Evolutionary conservation across 2,888 invertebrate species (phyloP), one percentile per base, ranked within the genome.

Genomic region (Eristalis arbustorum): DNA sequence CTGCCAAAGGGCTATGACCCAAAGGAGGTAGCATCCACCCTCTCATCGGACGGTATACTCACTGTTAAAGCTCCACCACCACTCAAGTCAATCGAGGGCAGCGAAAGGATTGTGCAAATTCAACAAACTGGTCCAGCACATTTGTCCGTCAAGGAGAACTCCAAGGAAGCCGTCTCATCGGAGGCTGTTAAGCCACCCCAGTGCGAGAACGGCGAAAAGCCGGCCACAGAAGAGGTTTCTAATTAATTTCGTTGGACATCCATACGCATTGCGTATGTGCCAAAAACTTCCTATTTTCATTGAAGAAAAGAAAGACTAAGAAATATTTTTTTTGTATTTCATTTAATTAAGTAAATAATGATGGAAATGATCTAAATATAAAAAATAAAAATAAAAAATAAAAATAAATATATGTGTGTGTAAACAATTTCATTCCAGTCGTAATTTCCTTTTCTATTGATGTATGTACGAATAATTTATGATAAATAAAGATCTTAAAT

Each of bases 1-100:
- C 92, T 96, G n/a, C 96, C 96, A 4, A 92, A 94, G 59, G 95
- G 94, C 59, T 95, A 95, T 89, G 96, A 97, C 80, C 94, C 95
- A 3, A 94, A 95, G 5, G 95, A 96, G 89, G 94, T 98, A 3
- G 94, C 95, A 74, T 97, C 97, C 78, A 95, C 95, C 4, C 93
- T 98, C 37, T 97, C 97, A 8, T 96, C 96, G 0, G 97, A 97
- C 90, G 97, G 97, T 1, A 95, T 97, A 62, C 93, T 97, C 49
- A 96, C 96, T 0, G 95, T 97, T 71, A 95, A 94, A 10, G 96
- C 96, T 0, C 96, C 96, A 0, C 93, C 94, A 74, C 92, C 92
- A 34, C 88, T 89, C 56, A 88, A 88, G 71, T 72, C 77, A 8
- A 88, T 85, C 56, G 90, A 91, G 88, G 90, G 90, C 10, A 93